phyloP scores from a whole-genome alignment of 2,113 vertebrate genomes.

The Xiphophorus hellerii region DNA sequence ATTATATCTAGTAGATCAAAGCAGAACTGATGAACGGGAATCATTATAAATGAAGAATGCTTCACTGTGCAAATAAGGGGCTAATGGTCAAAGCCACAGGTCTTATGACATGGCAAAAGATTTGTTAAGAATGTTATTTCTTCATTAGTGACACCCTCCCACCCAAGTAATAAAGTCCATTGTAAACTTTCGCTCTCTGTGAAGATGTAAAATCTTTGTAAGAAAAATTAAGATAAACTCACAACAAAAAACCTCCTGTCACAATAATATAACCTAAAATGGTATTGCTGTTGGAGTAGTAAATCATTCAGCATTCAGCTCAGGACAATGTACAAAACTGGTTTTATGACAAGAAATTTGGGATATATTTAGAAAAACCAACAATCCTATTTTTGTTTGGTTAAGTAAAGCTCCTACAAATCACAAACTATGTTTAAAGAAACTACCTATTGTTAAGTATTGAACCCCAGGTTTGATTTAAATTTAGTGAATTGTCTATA shows the following conservation, averaged over 20 bases:
- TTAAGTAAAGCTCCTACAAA: too few species aligned
- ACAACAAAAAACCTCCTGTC: conserved; percentile 6
- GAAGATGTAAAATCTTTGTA: neutral
- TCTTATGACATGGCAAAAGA: conserved; percentile 60
- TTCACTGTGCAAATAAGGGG: neutral
- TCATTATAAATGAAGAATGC: conserved; percentile 18
- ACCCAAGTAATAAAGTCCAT: neutral
- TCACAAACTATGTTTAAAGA: too few species aligned
- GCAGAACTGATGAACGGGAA: neutral
- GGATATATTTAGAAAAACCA: too few species aligned
- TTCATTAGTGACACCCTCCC: conserved; percentile 10
- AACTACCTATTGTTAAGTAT: too few species aligned
- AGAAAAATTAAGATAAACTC: neutral
- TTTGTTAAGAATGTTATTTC: conserved; percentile 29
- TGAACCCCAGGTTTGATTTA: too few species aligned
- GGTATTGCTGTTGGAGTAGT: neutral
- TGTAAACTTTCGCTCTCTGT: conserved; percentile 38
- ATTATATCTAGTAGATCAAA: conserved; percentile 19
- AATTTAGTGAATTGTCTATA: too few species aligned
- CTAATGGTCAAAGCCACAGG: conserved; percentile 12
- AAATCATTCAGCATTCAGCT: too few species aligned
- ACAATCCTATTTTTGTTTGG: too few species aligned
- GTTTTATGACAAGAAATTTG: too few species aligned
- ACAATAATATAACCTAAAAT: conserved; percentile 1
- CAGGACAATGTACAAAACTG: too few species aligned